Evolutionary conservation across 2,113 vertebrate genomes (phyloP).

Genomic region (Sylvilagus bachmani): DNA sequence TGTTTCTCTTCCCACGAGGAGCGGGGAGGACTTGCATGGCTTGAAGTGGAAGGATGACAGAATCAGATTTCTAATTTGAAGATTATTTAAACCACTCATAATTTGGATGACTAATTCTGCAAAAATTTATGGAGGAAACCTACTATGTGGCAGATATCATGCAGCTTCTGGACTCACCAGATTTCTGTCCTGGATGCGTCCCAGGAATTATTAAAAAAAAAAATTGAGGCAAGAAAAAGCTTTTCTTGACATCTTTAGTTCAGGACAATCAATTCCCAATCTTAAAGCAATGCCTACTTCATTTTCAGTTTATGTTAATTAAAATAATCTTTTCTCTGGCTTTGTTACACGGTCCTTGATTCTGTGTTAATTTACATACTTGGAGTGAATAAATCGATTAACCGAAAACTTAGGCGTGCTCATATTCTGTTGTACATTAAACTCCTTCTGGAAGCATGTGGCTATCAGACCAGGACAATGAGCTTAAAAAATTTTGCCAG

Average conservation of each 20-base stretch:
- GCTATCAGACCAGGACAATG: neutral
- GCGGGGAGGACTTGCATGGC: neutral
- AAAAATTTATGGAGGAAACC: neutral
- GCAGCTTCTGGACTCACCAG: neutral
- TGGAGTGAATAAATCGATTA: neutral
- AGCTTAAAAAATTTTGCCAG: conserved; percentile 31
- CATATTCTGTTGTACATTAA: conserved; percentile 37
- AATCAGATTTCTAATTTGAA: neutral
- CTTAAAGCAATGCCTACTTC: neutral
- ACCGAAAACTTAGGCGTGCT: neutral
- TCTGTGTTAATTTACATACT: conserved; percentile 51
- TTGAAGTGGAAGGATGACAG: neutral
- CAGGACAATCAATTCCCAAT: neutral
- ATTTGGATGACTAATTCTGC: neutral
- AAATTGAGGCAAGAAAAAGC: neutral
- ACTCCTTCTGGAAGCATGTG: neutral
- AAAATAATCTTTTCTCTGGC: conserved; percentile 4
- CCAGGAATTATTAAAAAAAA: neutral
- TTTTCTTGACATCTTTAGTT: conserved; percentile 24
- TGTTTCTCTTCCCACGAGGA: neutral
- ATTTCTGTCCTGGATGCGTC: neutral
- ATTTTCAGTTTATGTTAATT: conserved; percentile 52
- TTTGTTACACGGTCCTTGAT: conserved; percentile 32
- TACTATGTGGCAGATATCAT: neutral
- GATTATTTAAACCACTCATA: neutral